Evolutionary conservation across 1,140 invertebrate species (phyloP).

Genomic region (Drosophila pectinifera): DNA sequence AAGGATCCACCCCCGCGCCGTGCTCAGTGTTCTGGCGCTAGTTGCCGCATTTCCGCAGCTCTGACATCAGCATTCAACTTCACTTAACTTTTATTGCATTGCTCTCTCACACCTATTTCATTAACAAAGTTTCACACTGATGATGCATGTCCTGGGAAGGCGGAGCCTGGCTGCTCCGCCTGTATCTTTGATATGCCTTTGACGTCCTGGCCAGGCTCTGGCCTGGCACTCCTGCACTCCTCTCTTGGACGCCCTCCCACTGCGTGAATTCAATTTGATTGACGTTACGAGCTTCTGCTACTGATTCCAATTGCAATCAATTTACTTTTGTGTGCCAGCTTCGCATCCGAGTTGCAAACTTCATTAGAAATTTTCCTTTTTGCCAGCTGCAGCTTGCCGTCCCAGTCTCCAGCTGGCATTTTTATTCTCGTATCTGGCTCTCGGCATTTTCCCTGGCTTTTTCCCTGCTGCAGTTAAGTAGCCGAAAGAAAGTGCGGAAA

Average conservation of each 20-base stretch:
- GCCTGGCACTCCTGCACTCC: no score
- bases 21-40: conserved; percentile 4
- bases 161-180: neutral
- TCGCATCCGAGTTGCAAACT: conserved; percentile 80
- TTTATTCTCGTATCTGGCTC: conserved; percentile 37
- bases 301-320: conserved; percentile 84
- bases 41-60: conserved; percentile 18
- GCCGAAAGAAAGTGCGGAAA: conserved; percentile 47
- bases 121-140: conserved; percentile 83
- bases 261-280: conserved; percentile 84
- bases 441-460: conserved; percentile 16
- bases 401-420: conserved; percentile 43
- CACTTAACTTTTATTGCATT: conserved; percentile 81
- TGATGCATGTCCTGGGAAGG: conserved; percentile 46
- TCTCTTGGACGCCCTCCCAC: conserved; percentile 25
- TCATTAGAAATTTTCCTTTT: conserved; percentile 79
- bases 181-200: conserved; percentile 24
- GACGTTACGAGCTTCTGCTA: conserved; percentile 82
- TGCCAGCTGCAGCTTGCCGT: conserved; percentile 28
- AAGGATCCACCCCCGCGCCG: neutral
- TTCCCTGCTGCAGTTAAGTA: conserved; percentile 71
- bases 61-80: conserved; percentile 62
- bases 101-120: conserved; percentile 73
- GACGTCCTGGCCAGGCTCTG: conserved; percentile 30
- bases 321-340: conserved; percentile 76